Evolutionary conservation across 2,888 invertebrate genomes (phyloP).

Genomic region (Parelbella ahira): DNA sequence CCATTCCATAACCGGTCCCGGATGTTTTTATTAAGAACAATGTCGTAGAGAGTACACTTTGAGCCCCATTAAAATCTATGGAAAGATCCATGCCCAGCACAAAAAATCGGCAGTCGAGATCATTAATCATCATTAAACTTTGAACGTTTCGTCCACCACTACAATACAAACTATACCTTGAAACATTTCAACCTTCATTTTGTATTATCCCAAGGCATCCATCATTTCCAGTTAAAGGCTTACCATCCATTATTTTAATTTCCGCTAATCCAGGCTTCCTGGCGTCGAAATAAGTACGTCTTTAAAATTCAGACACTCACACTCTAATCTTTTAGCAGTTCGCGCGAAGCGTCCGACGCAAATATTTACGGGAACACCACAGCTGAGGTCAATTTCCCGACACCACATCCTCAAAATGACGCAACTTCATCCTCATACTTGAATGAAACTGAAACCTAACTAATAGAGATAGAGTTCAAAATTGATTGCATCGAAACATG

Average conservation of each 20-base stretch:
- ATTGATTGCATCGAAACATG: conserved; percentile 28
- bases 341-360: conserved; percentile 62
- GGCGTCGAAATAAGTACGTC: conserved; percentile 30
- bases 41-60: too few relatives aligned
- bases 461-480: conserved; percentile 29
- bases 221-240: conserved; percentile 5
- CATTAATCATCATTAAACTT: too few relatives aligned
- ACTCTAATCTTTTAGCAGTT: conserved; percentile 66
- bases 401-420: conserved; percentile 37
- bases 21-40: too few relatives aligned
- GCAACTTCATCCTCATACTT: conserved; percentile 30
- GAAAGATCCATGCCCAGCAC: too few relatives aligned
- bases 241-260: conserved; percentile 17
- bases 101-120: too few relatives aligned
- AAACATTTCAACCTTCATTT: too few relatives aligned
- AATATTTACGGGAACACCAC: conserved; percentile 72
- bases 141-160: too few relatives aligned
- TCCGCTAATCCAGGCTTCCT: conserved; percentile 15
- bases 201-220: too few relatives aligned
- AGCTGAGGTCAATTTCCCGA: conserved; percentile 74
- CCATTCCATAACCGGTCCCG: too few relatives aligned
- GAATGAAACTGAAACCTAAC: conserved; percentile 31
- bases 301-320: conserved; percentile 51
- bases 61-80: too few relatives aligned
- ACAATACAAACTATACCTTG: too few relatives aligned